Conservation (phyloP, 2,888 invertebrate species). For the Apamea anceps region DNA sequence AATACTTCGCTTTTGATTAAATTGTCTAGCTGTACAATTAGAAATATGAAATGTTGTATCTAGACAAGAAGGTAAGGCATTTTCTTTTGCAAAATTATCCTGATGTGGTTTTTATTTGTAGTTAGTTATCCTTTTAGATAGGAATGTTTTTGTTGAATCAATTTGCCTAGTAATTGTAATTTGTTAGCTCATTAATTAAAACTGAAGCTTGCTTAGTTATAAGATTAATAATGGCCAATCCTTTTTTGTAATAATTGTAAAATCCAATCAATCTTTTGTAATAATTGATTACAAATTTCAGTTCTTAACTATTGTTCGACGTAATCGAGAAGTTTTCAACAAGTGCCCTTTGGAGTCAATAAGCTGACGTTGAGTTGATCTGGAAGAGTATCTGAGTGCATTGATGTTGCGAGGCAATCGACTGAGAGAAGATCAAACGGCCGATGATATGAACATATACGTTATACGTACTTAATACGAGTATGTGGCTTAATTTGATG, state of each 20-base stretch:
- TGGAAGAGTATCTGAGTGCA: conserved; percentile 48
- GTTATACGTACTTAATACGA: neutral
- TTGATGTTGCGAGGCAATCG: conserved; percentile 48
- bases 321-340: conserved; percentile 39
- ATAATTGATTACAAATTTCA: neutral
- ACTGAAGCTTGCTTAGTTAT: neutral
- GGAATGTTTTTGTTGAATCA: neutral
- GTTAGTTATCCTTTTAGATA: neutral
- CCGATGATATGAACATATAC: conserved; percentile 19
- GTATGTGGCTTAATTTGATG: neutral
- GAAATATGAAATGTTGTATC: conserved; percentile 1
- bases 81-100: neutral
- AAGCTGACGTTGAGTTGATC: conserved; percentile 54
- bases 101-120: neutral
- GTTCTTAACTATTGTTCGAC: conserved; percentile 5
- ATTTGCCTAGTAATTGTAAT: neutral
- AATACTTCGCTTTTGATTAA: conserved; percentile 27
- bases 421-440: conserved; percentile 51
- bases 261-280: conserved; percentile 1
- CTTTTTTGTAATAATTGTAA: neutral
- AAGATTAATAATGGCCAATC: neutral
- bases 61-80: neutral
- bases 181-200: neutral
- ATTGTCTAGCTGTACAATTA: conserved; percentile 11
- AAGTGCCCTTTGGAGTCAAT: conserved; percentile 39